Percentiles rank a stretch among this genome's conserved stretches.
phyloP scores from a whole-genome alignment of 2,888 invertebrate species.

The Cheilosia variabilis region DNA sequence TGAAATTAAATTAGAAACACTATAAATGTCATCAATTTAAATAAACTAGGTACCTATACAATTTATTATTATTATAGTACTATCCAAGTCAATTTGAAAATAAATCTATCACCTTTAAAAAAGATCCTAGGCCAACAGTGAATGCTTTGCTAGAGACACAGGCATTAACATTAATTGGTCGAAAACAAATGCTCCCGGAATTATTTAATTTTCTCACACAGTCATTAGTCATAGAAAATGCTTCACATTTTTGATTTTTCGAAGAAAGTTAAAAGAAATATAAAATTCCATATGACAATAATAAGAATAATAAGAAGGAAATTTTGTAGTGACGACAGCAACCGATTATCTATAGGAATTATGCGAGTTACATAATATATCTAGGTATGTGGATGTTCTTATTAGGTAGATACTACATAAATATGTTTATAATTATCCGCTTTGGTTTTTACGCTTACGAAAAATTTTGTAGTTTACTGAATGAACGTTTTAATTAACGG shows the following conservation, averaged over 20 bases:
- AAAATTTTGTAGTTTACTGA: no score
- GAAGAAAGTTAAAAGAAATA: background rate
- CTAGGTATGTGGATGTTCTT: no score
- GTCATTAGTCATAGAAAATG: background rate
- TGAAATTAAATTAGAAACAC: background rate
- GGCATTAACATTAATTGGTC: background rate
- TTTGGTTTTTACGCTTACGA: no score
- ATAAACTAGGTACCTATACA: no score
- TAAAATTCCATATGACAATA: background rate
- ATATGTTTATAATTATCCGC: no score
- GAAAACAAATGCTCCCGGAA: background rate
- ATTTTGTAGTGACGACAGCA: no score
- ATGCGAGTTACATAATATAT: no score
- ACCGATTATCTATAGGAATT: no score
- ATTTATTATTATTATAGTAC: background rate
- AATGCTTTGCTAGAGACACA: background rate
- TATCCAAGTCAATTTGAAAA: background rate
- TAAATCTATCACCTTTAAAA: background rate
- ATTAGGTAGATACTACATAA: no score
- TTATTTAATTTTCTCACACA: background rate
- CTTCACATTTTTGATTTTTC: background rate
- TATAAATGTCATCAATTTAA: background rate
- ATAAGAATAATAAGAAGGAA: background rate
- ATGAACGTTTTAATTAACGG: no score
- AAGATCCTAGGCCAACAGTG: background rate